Base-by-base conservation (phyloP, 2,888 invertebrate genomes). In the Mellilla xanthometata region DNA sequence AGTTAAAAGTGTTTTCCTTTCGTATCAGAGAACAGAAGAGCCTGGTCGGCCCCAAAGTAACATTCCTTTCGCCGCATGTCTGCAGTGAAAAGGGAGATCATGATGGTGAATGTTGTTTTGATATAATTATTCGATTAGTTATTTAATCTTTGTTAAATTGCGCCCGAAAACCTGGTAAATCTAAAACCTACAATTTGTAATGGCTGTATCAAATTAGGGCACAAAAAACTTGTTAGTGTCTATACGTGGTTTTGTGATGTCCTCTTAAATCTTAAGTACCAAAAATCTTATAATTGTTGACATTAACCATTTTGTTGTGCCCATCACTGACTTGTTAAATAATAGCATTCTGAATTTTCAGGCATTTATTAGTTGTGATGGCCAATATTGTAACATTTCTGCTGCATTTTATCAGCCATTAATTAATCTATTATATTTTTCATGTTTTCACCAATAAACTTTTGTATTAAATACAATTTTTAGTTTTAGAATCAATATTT, bases 1-100 rank as follows among this genome's bases (percentile, higher is more conserved):
- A 90, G 89, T 90, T 90, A 90, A 87, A 88, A 84, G 90, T 90
- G 89, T 90, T 90, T 90, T 90, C 89, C 89, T 90, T 89, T 88
- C 78, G 74, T 74, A 72, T 65, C 72, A 77, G 76, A 72, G 64
- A 70, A 63, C 65, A 64, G 61, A 67, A 73, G 72, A 81, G 86
- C 76, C 78, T 72, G 86, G 86, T 87, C 89, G 81, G 88, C 86
- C 86, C 86, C 80, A 69, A 71, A 76, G 73, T 78, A 81, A 88
- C 87, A 88, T 88, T 89, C 89, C 89, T 84, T 81, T 84, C 84
- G 82, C 84, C 84, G 84, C 81, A 76, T 80, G 82, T 83, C 79
- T 78, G 87, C 88, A 83, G 87, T 86, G 87, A 84, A 85, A 83
- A 76, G 84, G 84, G 80, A 85, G 78, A 77, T 75, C 70, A 76